These are phyloP conservation scores for Chymomyza amoena DNA, from an alignment of 2,888 invertebrate genomes.

Conservation along the genomic window DNA sequence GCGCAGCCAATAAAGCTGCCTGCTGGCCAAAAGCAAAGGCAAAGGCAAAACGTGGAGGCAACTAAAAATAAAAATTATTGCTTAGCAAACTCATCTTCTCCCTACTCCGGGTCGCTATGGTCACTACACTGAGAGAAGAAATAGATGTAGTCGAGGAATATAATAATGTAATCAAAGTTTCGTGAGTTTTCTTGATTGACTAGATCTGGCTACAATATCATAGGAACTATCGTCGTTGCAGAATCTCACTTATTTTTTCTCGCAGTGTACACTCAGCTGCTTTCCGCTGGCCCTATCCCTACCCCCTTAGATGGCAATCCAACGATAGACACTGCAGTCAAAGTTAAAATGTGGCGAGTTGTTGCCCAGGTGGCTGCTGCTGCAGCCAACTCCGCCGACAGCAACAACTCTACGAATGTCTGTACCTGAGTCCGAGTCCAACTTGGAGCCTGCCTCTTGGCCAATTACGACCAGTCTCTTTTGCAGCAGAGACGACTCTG, in stretches of 20 bases:
- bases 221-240: too few relatives aligned
- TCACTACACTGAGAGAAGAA: too few relatives aligned
- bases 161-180: too few relatives aligned
- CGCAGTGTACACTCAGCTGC: conserved; percentile 2
- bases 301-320: conserved; percentile 57
- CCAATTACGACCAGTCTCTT: conserved; percentile 50
- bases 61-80: conserved; percentile 67
- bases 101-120: not conserved
- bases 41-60: conserved; percentile 19
- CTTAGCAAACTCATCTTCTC: conserved; percentile 56
- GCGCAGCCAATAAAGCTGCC: conserved; percentile 8
- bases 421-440: not conserved
- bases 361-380: conserved; percentile 48
- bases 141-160: too few relatives aligned
- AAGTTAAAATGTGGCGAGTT: conserved; percentile 7
- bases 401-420: not conserved
- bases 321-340: conserved; percentile 45
- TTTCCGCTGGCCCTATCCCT: not conserved
- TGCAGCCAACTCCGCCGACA: conserved; percentile 29
- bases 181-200: too few relatives aligned
- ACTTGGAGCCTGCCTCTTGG: conserved; percentile 50
- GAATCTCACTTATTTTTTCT: not conserved
- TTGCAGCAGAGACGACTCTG: conserved; percentile 10
- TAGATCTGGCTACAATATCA: too few relatives aligned
- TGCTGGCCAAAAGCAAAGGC: conserved; percentile 16